Base-by-base conservation (phyloP, 2,888 invertebrate species). In the Drosophila ezoana region DNA sequence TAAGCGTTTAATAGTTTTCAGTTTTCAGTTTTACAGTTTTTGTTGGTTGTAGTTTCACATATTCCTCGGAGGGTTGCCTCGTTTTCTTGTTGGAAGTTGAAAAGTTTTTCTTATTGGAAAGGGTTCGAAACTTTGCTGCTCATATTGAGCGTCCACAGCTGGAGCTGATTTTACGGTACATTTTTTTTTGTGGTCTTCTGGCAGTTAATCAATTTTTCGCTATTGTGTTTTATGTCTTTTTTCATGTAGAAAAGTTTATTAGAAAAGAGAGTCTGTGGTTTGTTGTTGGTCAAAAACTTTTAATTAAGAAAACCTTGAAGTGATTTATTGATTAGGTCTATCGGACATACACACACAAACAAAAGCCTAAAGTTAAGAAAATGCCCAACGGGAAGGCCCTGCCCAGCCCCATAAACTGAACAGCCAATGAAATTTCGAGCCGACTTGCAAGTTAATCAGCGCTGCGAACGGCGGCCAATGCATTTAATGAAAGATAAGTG, bases 251-350 rank as follows among this genome's bases (percentile, higher is more conserved):
- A 89, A 89, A 87, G 82, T 87, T 87, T 78, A 69, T 74, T 72
- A 63, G 67, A 52, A 62, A 57, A 58, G 45, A 51, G 44, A 64
- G 52, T 47, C 66, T 84, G 73, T 87, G 83, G 79, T 71, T 68
- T 73, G 79, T 77, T 79, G 79, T 74, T 77, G 75, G 80, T 71
- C 80, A 67, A 81, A 81, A 90, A 90, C 67, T 90, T 90, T 90
- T 90, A 90, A 90, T 90, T 90, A 90, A 90, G 90, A 90, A 90
- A 90, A 89, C 90, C 90, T 90, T 90, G 89, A 90, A 90, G 90
- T 90, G 90, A 90, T 90, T 90, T 90, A 90, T 90, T 86, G 90
- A 90, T 90, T 90, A 88, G 76, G 70, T 66, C 6, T 9, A 40
- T 6, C 11, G 9, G 16, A 41, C 5, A 51, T 4, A 0, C 28